A percentile compares a stretch with the other conserved stretches of the same genome.
Conservation (phyloP, 2,797 vertebrate genomes). For the Smutsia temminckii region DNA sequence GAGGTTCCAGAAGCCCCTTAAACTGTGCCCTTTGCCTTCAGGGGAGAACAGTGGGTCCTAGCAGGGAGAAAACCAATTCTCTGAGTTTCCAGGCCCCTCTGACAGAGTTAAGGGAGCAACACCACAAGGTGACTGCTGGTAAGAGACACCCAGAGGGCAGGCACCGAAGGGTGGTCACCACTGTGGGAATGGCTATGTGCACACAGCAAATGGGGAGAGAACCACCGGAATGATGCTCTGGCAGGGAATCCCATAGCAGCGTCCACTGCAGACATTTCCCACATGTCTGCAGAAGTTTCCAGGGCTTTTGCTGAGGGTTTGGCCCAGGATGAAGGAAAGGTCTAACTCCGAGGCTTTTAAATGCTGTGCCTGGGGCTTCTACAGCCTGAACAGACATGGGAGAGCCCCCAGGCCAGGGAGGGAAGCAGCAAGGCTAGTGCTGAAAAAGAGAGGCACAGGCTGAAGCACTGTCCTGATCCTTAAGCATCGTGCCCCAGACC, state of each 20-base stretch:
- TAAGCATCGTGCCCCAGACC: neutral
- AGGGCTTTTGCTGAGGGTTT: neutral
- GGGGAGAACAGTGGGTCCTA: neutral
- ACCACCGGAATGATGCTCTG: neutral
- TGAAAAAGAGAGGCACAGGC: neutral
- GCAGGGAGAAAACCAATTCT: neutral
- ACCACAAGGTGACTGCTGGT: neutral
- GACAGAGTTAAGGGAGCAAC: neutral
- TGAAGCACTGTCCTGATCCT: neutral
- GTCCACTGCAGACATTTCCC: neutral
- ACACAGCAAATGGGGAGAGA: too few species aligned
- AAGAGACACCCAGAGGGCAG: neutral
- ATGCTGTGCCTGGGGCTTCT: neutral
- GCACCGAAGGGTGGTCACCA: neutral
- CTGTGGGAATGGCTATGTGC: neutral
- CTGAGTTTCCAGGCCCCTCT: neutral
- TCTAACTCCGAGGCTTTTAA: neutral
- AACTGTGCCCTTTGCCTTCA: neutral
- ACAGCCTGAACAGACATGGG: neutral
- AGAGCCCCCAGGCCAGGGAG: neutral
- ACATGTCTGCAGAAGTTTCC: neutral
- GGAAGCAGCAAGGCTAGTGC: neutral
- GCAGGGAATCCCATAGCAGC: neutral
- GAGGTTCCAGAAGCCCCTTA: neutral
- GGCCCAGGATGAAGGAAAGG: neutral